These are phyloP conservation scores for Peromyscus melanophrys DNA, from an alignment of 2,797 vertebrate species.

Conservation along the genomic window DNA sequence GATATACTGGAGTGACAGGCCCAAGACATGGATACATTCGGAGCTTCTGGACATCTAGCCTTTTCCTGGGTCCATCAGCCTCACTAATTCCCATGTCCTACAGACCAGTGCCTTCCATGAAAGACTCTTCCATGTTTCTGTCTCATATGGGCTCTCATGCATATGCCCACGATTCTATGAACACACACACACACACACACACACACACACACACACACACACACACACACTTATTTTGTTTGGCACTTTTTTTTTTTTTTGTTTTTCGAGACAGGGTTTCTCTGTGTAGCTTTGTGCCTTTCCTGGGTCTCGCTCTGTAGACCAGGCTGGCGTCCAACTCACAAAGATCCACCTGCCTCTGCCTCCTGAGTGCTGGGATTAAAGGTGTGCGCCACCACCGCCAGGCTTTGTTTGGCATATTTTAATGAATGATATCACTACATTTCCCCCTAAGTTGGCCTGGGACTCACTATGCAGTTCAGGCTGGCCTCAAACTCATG, in stretches of 20 bases:
- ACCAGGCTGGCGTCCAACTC: too few relatives aligned
- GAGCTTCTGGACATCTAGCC: neutral
- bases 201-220: neutral
- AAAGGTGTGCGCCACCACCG: too few relatives aligned
- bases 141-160: neutral
- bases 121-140: rapidly evolving
- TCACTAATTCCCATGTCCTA: neutral
- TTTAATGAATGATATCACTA: neutral
- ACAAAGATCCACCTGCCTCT: too few relatives aligned
- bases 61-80: rapidly evolving
- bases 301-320: too few relatives aligned
- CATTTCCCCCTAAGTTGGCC: neutral
- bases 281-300: too few relatives aligned
- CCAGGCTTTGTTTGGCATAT: neutral
- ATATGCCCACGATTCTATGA: neutral
- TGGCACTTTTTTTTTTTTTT: too few relatives aligned
- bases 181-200: too few relatives aligned
- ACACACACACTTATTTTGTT: neutral
- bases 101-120: neutral
- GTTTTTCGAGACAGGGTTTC: too few relatives aligned
- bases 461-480: neutral
- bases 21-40: neutral
- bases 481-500: neutral
- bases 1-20: too few relatives aligned
- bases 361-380: too few relatives aligned